Percentiles rank a stretch among this genome's conserved stretches.
Conservation (phyloP, 2,113 vertebrate genomes). For the Oryzias celebensis region DNA sequence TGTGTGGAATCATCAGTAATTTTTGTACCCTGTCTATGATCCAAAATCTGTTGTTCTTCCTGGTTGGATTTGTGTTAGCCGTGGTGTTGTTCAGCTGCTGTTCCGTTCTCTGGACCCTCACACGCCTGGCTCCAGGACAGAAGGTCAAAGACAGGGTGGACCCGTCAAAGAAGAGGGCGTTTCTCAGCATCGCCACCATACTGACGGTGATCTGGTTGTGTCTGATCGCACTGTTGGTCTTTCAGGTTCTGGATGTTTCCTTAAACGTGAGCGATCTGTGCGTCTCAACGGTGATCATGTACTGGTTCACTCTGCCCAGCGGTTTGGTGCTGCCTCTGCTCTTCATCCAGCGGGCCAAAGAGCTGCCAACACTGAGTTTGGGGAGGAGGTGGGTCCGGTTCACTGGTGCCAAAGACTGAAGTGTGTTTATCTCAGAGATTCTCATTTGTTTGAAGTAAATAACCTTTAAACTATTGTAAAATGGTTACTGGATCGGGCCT, state of each 20-base stretch:
- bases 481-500: too few species aligned
- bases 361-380: not conserved
- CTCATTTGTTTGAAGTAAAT: too few species aligned
- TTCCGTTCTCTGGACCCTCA: not conserved
- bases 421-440: too few species aligned
- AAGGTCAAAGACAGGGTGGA: not conserved
- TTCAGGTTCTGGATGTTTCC: not conserved
- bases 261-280: not conserved
- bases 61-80: not conserved
- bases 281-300: not conserved
- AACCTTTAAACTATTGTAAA: too few species aligned
- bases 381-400: too few species aligned
- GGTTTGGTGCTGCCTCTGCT: conserved; percentile 15
- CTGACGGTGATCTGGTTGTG: not conserved
- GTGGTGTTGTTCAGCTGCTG: not conserved
- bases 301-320: not conserved
- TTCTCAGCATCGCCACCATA: conserved; percentile 1
- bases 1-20: rapidly evolving
- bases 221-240: not conserved
- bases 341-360: conserved; percentile 1
- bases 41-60: not conserved
- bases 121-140: conserved; percentile 1
- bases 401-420: too few species aligned
- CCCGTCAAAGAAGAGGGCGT: conserved; percentile 6
- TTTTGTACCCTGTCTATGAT: not conserved